Percentiles rank a stretch among this genome's conserved stretches.
These are phyloP conservation scores for Nautilus pompilius DNA, from an alignment of 1,140 invertebrate species.

Conservation along the genomic window DNA sequence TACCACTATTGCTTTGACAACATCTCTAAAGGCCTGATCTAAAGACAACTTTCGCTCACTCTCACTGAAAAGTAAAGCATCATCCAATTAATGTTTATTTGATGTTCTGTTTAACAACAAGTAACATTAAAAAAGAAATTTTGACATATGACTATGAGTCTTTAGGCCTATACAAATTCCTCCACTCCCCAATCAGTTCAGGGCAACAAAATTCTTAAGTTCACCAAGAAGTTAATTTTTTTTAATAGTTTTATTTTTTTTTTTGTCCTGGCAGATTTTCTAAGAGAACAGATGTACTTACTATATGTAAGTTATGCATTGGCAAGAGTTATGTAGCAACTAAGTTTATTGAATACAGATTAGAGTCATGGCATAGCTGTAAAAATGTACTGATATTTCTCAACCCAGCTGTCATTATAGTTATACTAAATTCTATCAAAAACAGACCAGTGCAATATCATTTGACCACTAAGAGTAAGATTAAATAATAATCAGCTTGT, in stretches of 20 bases:
- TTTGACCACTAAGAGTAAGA: background rate
- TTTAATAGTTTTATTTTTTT: too few species aligned
- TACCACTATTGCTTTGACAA: conserved; percentile 59
- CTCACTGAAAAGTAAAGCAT: conserved; percentile 59
- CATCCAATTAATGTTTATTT: background rate
- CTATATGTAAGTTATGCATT: too few species aligned
- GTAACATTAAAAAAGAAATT: background rate
- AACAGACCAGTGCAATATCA: background rate
- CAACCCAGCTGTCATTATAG: background rate
- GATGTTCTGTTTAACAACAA: background rate
- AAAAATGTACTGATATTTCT: background rate
- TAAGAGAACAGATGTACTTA: too few species aligned
- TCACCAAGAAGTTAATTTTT: background rate
- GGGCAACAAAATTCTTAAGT: background rate
- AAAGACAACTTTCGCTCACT: conserved; percentile 74
- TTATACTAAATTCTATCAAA: background rate
- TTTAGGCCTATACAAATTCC: background rate
- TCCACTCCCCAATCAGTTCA: background rate
- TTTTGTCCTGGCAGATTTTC: too few species aligned
- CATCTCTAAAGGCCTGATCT: conserved; percentile 78
- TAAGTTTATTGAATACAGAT: too few species aligned
- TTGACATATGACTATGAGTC: background rate
- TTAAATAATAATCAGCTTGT: background rate
- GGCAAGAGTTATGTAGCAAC: too few species aligned
- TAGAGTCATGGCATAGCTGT: background rate